These are phyloP conservation scores for Leucoptera coffeella DNA, from an alignment of 2,888 invertebrate species.

Conservation along the genomic window DNA sequence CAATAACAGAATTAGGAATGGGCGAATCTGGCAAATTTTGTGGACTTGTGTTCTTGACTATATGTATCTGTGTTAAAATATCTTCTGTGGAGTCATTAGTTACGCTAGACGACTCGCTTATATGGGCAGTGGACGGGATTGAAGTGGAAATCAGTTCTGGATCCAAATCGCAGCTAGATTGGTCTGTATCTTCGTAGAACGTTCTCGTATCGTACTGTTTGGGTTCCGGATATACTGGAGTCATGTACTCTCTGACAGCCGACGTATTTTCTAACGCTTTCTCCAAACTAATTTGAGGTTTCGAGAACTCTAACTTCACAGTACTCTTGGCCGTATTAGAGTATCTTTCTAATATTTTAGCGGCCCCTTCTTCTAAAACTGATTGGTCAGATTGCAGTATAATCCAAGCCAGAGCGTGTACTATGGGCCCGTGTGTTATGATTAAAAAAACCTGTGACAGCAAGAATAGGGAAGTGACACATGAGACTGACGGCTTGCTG, in stretches of 20 bases:
- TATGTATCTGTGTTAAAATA: constrained; percentile 29
- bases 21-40: constrained; percentile 46
- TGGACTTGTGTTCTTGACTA: constrained; percentile 11
- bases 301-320: constrained; percentile 58
- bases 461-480: constrained; percentile 85
- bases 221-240: constrained; percentile 29
- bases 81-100: constrained; percentile 45
- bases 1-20: constrained; percentile 36
- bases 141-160: constrained; percentile 43
- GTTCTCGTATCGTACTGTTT: constrained; percentile 29
- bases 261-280: constrained; percentile 59
- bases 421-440: constrained; percentile 83
- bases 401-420: constrained; percentile 85
- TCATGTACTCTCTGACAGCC: constrained; percentile 37
- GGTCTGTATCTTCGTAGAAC: too few relatives aligned
- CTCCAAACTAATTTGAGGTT: constrained; percentile 70
- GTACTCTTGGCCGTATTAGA: constrained; percentile 48
- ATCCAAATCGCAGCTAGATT: constrained; percentile 44
- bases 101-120: constrained; percentile 41
- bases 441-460: constrained; percentile 94
- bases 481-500: constrained; percentile 70
- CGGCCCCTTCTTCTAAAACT: constrained; percentile 63
- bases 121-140: constrained; percentile 45
- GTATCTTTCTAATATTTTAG: constrained; percentile 61
- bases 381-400: constrained; percentile 77